Base-by-base conservation (phyloP, 2,113 vertebrate species). In the Daphoenositta chrysoptera region DNA sequence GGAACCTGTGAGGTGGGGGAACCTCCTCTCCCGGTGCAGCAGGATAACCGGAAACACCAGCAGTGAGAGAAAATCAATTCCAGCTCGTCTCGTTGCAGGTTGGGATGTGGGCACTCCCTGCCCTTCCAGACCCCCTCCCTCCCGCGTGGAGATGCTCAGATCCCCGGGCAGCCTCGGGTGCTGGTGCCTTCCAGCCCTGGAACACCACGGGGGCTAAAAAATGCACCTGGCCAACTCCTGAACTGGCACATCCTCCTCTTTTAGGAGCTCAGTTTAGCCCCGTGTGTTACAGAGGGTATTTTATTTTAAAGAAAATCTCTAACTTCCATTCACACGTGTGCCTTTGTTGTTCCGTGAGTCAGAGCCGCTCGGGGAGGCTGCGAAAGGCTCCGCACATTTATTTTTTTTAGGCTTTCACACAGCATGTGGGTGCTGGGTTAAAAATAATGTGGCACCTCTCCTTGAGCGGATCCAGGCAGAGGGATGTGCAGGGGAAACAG, bases 361-460 rank as follows among this genome's bases (percentile, higher is more conserved):
- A 95, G 90, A 95, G 89, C 70, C 20, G 13, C 73, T 51, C 10
- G 3, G 65, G 61, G 57, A 82, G 87, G 37, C 66, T 93, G 87
- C 3, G 3, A 90, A 89, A 57, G 72, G 89, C 66, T 78, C 78
- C 8, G 8, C 16, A 2, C 40, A 30, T 73, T 86, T 77, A 1
- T 35, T n/a, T 82, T 35, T 73, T 80, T 66, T 15, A 44, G 57
- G 92, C 47, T 94, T 80, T 83, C 21, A 1, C 78, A 84, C 90
- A 85, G 85, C 51, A 31, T 80, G 93, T 95, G 93, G 95, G 92
- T 83, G 92, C 24, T 0, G 82, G 56, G 92, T 91, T 80, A 92
- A 96, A 97, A 94, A 96, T 95, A 95, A 58, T 37, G 53, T 92
- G n/a, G 66, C 91, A 76, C 89, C 87, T 94, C 78, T 96, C 70